Percentiles rank a stretch among this genome's conserved stretches.
Evolutionary conservation across 2,888 invertebrate species (phyloP).

Genomic region (Spatulosminthurus flaviceps): DNA sequence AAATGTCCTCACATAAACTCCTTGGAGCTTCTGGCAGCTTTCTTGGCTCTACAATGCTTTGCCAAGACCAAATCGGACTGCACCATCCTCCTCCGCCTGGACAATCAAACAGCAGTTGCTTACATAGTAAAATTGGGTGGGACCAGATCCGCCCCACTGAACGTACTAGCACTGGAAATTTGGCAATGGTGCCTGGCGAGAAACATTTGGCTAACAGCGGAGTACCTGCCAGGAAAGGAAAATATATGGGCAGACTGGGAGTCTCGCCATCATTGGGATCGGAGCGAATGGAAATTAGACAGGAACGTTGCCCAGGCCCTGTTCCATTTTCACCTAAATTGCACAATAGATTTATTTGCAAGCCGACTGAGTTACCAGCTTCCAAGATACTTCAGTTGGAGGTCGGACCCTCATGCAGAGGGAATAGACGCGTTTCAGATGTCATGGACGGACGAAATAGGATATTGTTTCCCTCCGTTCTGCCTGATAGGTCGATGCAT

Average conservation of each 20-base stretch:
- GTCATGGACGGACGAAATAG: slow-evolving; percentile 22
- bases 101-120: slow-evolving; percentile 42
- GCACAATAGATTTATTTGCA: slow-evolving; percentile 47
- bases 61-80: not conserved
- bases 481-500: slow-evolving; percentile 35
- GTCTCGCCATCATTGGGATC: slow-evolving; percentile 32
- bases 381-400: slow-evolving; percentile 43
- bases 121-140: slow-evolving; percentile 44
- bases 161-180: slow-evolving; percentile 36
- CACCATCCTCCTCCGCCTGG: slow-evolving; percentile 25
- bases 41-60: slow-evolving; percentile 33
- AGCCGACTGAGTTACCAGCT: slow-evolving; percentile 41
- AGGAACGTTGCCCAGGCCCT: not conserved
- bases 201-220: slow-evolving; percentile 33
- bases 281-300: slow-evolving; percentile 39
- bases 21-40: slow-evolving; percentile 23
- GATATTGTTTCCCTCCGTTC: slow-evolving; percentile 51
- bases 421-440: slow-evolving; percentile 35
- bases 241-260: slow-evolving; percentile 40
- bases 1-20: slow-evolving; percentile 33
- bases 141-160: slow-evolving; percentile 16
- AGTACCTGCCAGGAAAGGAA: slow-evolving; percentile 32
- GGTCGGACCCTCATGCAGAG: slow-evolving; percentile 33
- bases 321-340: not conserved
- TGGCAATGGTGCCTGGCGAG: slow-evolving; percentile 43